phyloP scores from a whole-genome alignment of 1,140 invertebrate genomes.

The Solenopsis fugax region DNA sequence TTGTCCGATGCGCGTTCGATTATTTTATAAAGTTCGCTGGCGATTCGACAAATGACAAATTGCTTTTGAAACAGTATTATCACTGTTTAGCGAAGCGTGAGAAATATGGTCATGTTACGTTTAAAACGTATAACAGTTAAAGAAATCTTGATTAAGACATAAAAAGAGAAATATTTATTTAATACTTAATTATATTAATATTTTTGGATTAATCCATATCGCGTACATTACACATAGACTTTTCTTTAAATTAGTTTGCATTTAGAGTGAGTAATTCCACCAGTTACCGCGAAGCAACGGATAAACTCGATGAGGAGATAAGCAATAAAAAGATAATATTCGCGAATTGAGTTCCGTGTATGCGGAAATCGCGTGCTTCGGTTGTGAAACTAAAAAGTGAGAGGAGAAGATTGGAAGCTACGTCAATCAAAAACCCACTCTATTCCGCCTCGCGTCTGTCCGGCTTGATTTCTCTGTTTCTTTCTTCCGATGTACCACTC shows the following conservation, averaged over 20 bases:
- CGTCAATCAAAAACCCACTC: slow-evolving; percentile 54
- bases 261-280: background rate
- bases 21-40: slow-evolving; percentile 22
- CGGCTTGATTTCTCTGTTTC: slow-evolving; percentile 21
- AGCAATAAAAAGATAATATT: slow-evolving; percentile 40
- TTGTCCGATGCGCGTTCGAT: slow-evolving; percentile 42
- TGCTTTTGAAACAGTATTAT: slow-evolving; percentile 20
- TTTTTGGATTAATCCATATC: background rate
- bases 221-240: background rate
- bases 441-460: slow-evolving; percentile 7
- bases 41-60: slow-evolving; percentile 46
- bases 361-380: slow-evolving; percentile 35
- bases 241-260: background rate
- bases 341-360: slow-evolving; percentile 27
- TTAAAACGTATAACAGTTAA: background rate
- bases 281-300: background rate
- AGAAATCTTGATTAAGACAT: background rate
- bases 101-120: background rate
- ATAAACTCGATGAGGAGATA: slow-evolving; percentile 3
- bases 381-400: slow-evolving; percentile 46
- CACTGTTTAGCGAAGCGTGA: slow-evolving; percentile 18
- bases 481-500: slow-evolving; percentile 22
- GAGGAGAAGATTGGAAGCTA: slow-evolving; percentile 37
- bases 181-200: background rate
- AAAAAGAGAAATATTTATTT: slow-evolving; percentile 11